These are phyloP conservation scores for Ptiloglossa arizonensis DNA, from an alignment of 1,140 invertebrate genomes.

Conservation along the genomic window DNA sequence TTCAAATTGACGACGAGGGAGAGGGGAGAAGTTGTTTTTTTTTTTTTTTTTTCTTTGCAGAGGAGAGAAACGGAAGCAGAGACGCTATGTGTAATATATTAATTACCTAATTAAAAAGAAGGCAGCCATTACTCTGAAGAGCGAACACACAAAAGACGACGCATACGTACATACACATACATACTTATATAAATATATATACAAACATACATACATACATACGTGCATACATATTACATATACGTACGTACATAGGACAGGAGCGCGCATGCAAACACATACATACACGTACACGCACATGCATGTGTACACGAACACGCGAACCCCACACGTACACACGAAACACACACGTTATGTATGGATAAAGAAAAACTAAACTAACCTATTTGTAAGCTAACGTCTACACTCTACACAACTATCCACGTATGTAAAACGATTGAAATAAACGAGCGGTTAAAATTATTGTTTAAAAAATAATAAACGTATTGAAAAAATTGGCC, in stretches of 20 bases:
- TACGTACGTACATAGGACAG: background rate
- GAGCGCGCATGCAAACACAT: background rate
- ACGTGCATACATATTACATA: slow-evolving; percentile 31
- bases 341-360: slow-evolving; percentile 73
- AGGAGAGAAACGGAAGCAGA: slow-evolving; percentile 55
- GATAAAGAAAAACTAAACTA: slow-evolving; percentile 79
- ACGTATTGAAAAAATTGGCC: slow-evolving; percentile 64
- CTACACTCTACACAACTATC: slow-evolving; percentile 82
- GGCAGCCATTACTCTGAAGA: slow-evolving; percentile 73
- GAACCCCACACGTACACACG: slow-evolving; percentile 13
- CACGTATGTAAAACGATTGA: slow-evolving; percentile 79
- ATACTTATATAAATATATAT: slow-evolving; percentile 2
- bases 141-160: slow-evolving; percentile 43
- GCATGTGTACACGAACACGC: slow-evolving; percentile 43
- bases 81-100: slow-evolving; percentile 77
- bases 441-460: slow-evolving; percentile 81
- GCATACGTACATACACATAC: slow-evolving; percentile 38
- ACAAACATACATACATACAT: slow-evolving; percentile 26
- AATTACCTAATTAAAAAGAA: slow-evolving; percentile 76
- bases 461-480: slow-evolving; percentile 81
- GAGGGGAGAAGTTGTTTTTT: background rate
- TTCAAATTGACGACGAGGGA: slow-evolving; percentile 2
- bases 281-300: slow-evolving; percentile 26
- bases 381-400: slow-evolving; percentile 83
- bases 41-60: too few species aligned